Evolutionary conservation across 1,140 invertebrate species (phyloP).

Genomic region (Drosophila baimaii): DNA sequence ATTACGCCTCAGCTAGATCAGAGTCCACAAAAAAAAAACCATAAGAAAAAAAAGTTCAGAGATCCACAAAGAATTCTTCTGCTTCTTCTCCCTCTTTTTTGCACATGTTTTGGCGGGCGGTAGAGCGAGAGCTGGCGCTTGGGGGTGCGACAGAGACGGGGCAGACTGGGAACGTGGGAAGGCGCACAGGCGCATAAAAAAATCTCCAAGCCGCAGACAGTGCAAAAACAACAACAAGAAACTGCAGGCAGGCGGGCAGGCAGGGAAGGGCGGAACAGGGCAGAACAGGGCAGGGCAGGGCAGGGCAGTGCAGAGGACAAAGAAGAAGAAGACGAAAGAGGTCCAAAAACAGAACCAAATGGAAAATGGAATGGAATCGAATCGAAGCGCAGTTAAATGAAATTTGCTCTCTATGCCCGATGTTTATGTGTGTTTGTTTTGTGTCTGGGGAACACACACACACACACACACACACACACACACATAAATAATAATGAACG

Average conservation of each 20-base stretch:
- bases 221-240: slow-evolving; percentile 34
- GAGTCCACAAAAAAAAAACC: slow-evolving; percentile 19
- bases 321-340: slow-evolving; percentile 30
- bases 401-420: slow-evolving; percentile 38
- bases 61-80: slow-evolving; percentile 35
- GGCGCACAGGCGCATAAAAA: slow-evolving; percentile 56
- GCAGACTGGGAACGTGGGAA: slow-evolving; percentile 45
- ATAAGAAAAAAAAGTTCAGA: slow-evolving; percentile 7
- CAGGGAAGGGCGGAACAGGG: neutral
- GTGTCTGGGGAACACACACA: slow-evolving; percentile 35
- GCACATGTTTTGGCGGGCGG: slow-evolving; percentile 39
- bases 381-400: slow-evolving; percentile 68
- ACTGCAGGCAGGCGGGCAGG: neutral
- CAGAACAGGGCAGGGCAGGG: neutral
- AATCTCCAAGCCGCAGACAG: slow-evolving; percentile 43
- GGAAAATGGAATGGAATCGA: slow-evolving; percentile 77
- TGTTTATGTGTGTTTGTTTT: slow-evolving; percentile 42
- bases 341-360: slow-evolving; percentile 68
- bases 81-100: slow-evolving; percentile 20
- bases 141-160: slow-evolving; percentile 37
- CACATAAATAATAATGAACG: slow-evolving; percentile 31
- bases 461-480: slow-evolving; percentile 4
- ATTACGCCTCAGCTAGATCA: slow-evolving; percentile 67
- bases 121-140: slow-evolving; percentile 20
- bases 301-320: neutral